Conservation (phyloP, 2,797 vertebrate genomes). For the Peromyscus melanophrys region DNA sequence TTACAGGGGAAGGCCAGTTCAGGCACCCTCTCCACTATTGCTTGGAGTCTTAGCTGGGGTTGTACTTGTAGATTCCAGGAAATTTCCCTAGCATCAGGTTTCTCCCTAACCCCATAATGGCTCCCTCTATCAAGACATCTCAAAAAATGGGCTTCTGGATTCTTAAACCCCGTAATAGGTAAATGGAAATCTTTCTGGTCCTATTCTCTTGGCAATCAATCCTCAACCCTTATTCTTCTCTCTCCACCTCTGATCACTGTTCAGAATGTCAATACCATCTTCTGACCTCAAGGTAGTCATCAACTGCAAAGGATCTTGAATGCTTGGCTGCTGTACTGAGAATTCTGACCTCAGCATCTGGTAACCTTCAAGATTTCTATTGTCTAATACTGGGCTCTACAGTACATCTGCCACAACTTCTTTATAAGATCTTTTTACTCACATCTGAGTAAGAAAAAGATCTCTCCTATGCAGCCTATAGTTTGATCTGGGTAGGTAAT, state of each 20-base stretch:
- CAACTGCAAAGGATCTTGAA: background rate
- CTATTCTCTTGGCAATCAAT: background rate
- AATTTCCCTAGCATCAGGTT: too few relatives aligned
- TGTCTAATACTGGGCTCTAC: background rate
- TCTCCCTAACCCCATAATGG: too few relatives aligned
- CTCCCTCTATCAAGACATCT: too few relatives aligned
- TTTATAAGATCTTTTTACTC: background rate
- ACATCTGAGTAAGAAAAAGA: background rate
- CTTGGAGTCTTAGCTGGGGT: too few relatives aligned
- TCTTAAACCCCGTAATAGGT: background rate
- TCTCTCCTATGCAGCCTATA: background rate
- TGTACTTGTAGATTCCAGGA: too few relatives aligned
- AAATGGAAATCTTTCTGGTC: background rate
- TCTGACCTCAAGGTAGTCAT: background rate
- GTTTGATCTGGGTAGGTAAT: background rate
- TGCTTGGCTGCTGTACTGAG: background rate
- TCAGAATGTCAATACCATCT: background rate
- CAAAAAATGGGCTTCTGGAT: background rate
- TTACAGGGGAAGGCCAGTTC: too few relatives aligned
- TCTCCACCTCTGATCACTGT: background rate
- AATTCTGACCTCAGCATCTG: background rate
- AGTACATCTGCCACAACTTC: background rate
- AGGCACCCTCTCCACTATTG: too few relatives aligned
- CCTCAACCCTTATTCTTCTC: background rate
- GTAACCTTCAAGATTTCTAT: background rate